Percentiles rank a stretch among this genome's conserved stretches.
Evolutionary conservation across 1,140 invertebrate species (phyloP).

Genomic region (Mizuhopecten yessoensis): DNA sequence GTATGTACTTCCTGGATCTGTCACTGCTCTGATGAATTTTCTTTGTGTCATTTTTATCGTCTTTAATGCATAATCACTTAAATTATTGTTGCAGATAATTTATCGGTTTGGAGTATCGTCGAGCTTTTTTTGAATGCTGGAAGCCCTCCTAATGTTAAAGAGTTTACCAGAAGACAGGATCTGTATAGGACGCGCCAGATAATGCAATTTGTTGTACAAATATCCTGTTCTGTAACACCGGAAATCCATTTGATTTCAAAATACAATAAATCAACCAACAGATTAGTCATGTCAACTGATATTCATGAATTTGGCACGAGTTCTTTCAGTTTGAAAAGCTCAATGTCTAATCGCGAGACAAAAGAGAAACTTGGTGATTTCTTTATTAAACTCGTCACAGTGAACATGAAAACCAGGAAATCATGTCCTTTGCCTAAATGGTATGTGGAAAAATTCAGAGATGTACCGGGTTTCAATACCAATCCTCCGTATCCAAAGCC

Average conservation of each 20-base stretch:
- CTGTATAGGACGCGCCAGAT: not conserved
- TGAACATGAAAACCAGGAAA: not conserved
- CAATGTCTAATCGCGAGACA: not conserved
- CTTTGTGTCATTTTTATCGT: too few species aligned
- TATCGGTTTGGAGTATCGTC: not conserved
- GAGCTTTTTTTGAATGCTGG: not conserved
- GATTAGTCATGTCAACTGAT: not conserved
- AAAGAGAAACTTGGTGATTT: not conserved
- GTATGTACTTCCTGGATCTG: too few species aligned
- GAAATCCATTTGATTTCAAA: constrained; percentile 9
- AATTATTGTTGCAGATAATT: not conserved
- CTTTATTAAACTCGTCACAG: not conserved
- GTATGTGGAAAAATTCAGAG: not conserved
- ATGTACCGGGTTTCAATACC: not conserved
- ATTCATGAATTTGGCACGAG: not conserved
- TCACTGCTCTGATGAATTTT: too few species aligned
- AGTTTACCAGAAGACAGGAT: not conserved
- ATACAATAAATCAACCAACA: not conserved
- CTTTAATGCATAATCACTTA: too few species aligned
- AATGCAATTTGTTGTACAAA: not conserved
- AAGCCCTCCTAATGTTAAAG: not conserved
- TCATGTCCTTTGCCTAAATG: not conserved
- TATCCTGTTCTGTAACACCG: not conserved
- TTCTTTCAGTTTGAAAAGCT: not conserved
- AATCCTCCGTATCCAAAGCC: not conserved